Evolutionary conservation across 2,888 invertebrate genomes (phyloP).

Genomic region (Polymixis flavicincta): DNA sequence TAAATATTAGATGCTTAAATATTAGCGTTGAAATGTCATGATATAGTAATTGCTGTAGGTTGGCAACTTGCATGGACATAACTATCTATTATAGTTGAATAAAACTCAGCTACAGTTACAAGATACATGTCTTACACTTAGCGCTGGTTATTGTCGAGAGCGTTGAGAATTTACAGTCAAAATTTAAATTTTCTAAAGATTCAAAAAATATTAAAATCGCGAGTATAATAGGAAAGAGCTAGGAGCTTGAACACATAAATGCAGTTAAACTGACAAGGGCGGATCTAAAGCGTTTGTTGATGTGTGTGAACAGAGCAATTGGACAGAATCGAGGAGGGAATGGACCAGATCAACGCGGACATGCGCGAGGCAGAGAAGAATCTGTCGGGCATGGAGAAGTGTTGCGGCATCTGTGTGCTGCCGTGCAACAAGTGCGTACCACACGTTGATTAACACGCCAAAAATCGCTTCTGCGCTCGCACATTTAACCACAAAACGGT

Average conservation of each 20-base stretch:
- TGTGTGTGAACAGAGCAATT: slow-evolving; percentile 96
- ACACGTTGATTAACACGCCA: slow-evolving; percentile 16
- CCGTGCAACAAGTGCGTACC: slow-evolving; percentile 98
- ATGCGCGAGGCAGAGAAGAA: slow-evolving; percentile 99
- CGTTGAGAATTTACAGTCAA: slow-evolving; percentile 89
- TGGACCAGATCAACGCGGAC: slow-evolving; percentile 99
- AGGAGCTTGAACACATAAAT: slow-evolving; percentile 83
- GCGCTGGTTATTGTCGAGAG: slow-evolving; percentile 89
- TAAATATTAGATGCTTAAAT: slow-evolving; percentile 78
- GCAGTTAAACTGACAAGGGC: slow-evolving; percentile 71
- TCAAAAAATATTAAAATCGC: slow-evolving; percentile 63
- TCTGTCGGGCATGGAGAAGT: slow-evolving; percentile 99
- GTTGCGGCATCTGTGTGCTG: slow-evolving; percentile 99
- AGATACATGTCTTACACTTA: slow-evolving; percentile 86
- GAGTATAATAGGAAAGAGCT: slow-evolving; percentile 71
- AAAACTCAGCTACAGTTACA: slow-evolving; percentile 70
- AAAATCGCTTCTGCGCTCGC: slow-evolving; percentile 35
- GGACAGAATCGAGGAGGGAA: slow-evolving; percentile 99
- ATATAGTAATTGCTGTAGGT: slow-evolving; percentile 78
- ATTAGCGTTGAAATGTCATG: slow-evolving; percentile 69
- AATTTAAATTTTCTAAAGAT: slow-evolving; percentile 49
- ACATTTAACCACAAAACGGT: slow-evolving; percentile 23
- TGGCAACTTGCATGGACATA: slow-evolving; percentile 80
- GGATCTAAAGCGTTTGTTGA: slow-evolving; percentile 80
- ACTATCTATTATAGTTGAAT: slow-evolving; percentile 71